These are phyloP conservation scores for Odontocerum albicorne DNA, from an alignment of 2,888 invertebrate species.

Conservation along the genomic window DNA sequence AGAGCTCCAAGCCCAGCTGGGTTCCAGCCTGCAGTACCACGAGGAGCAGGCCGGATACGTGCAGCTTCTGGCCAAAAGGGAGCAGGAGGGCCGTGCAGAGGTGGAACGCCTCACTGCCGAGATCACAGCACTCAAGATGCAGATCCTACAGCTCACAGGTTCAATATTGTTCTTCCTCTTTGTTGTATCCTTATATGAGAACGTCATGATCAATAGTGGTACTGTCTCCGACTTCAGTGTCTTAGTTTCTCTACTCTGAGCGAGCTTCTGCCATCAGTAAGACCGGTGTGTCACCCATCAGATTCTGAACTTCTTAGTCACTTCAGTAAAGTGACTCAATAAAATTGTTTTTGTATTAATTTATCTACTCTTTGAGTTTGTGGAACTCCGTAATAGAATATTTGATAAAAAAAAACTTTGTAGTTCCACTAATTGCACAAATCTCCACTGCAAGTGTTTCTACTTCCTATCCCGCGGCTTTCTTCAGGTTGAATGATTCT, in stretches of 20 bases:
- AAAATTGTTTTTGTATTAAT: neutral
- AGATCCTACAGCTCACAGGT: constrained; percentile 61
- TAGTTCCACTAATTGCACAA: too few species aligned
- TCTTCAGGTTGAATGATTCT: too few species aligned
- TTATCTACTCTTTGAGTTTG: neutral
- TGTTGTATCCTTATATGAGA: too few species aligned
- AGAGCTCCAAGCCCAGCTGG: constrained; percentile 11
- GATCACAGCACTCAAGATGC: constrained; percentile 61
- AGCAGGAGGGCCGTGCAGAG: constrained; percentile 62
- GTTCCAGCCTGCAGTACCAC: constrained; percentile 5
- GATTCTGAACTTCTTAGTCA: neutral
- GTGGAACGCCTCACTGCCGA: constrained; percentile 64
- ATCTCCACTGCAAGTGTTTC: too few species aligned
- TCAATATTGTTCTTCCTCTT: too few species aligned
- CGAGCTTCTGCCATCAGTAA: neutral
- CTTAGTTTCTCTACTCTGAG: too few species aligned
- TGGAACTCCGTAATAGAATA: too few species aligned
- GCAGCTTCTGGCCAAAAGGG: constrained; percentile 58
- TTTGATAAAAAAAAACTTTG: too few species aligned
- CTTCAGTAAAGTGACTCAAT: neutral
- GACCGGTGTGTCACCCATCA: neutral
- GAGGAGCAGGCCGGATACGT: constrained; percentile 47
- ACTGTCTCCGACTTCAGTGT: too few species aligned
- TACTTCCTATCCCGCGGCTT: too few species aligned
- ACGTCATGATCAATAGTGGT: too few species aligned